phyloP scores from a whole-genome alignment of 2,888 invertebrate genomes.

The Synergus laeviventris region DNA sequence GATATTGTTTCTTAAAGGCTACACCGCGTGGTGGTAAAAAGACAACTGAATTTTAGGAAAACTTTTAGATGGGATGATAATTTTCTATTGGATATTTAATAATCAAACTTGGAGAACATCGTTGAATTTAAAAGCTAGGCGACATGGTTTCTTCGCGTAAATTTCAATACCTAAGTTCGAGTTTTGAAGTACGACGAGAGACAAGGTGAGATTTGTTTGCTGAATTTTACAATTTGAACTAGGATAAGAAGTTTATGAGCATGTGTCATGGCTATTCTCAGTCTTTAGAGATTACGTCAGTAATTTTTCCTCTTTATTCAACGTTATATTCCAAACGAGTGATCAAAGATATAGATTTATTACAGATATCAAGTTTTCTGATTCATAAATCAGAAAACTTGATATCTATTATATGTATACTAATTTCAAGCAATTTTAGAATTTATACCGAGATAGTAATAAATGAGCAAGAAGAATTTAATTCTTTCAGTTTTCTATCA shows the following conservation, averaged over 20 bases:
- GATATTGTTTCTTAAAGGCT: no score
- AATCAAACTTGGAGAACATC: no score
- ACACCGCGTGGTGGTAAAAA: no score
- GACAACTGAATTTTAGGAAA: no score
- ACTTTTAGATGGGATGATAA: no score
- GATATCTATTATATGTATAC: not conserved
- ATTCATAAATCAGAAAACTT: not conserved
- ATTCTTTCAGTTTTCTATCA: no score
- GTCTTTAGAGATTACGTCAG: constrained; percentile 19
- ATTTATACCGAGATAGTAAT: not conserved
- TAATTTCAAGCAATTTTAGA: not conserved
- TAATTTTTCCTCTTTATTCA: not conserved
- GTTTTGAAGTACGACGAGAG: not conserved
- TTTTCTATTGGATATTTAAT: no score
- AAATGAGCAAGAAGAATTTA: no score
- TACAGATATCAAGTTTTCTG: no score
- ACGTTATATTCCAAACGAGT: not conserved
- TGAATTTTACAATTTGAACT: not conserved
- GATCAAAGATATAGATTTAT: no score
- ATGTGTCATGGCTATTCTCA: constrained; percentile 11
- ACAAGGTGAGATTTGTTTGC: not conserved
- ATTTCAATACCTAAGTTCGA: not conserved
- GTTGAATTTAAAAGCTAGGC: no score
- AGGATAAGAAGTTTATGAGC: constrained; percentile 24
- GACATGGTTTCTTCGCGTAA: not conserved